A percentile compares a stretch with the other conserved stretches of the same genome.
phyloP scores from a whole-genome alignment of 1,140 invertebrate genomes.

The Eriosoma lanigerum region DNA sequence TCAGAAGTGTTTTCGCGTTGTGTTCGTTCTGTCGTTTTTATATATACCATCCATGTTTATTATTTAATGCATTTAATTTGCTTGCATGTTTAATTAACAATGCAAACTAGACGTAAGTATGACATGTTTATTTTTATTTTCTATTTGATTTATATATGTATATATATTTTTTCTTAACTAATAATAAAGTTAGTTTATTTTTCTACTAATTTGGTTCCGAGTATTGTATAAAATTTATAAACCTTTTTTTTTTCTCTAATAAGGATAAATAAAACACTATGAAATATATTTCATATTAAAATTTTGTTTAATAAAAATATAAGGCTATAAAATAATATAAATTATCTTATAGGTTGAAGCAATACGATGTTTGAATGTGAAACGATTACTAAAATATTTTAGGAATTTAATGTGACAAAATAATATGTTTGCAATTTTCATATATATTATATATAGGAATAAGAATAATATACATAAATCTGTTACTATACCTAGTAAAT shows the following conservation, averaged over 20 bases:
- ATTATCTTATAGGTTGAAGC: background rate
- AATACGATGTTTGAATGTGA: background rate
- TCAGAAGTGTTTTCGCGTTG: constrained; percentile 17
- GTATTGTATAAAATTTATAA: too few species aligned
- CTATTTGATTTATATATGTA: background rate
- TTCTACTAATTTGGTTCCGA: background rate
- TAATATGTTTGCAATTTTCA: background rate
- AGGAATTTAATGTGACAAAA: background rate
- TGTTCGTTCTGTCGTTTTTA: background rate
- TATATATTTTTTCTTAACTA: too few species aligned
- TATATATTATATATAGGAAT: background rate
- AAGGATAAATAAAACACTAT: background rate
- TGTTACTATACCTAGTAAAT: background rate
- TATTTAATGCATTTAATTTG: background rate
- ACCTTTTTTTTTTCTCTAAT: too few species aligned
- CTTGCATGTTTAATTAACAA: constrained; percentile 9
- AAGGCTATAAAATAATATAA: background rate
- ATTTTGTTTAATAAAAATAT: background rate
- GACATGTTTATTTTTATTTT: too few species aligned
- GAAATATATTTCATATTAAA: background rate
- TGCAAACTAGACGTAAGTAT: constrained; percentile 32
- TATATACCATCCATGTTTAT: background rate
- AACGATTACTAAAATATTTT: too few species aligned
- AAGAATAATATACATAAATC: background rate
- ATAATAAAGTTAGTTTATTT: background rate